Conservation (phyloP, 1,140 invertebrate genomes). For the Hyles vespertilio region DNA sequence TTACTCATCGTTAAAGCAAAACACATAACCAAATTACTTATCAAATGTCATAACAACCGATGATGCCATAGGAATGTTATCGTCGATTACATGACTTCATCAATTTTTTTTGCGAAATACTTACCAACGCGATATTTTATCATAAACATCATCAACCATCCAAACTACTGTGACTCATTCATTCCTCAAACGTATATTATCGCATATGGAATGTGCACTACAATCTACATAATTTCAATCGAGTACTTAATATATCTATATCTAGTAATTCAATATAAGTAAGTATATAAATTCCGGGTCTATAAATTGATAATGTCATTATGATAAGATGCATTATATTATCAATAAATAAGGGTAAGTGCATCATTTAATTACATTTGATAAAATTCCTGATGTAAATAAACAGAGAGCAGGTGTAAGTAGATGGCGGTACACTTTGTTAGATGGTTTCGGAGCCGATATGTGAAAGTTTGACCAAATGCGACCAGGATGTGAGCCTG, state of each 20-base stretch:
- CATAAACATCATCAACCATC: constrained; percentile 23
- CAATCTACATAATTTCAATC: constrained; percentile 24
- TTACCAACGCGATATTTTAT: constrained; percentile 17
- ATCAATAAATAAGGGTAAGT: constrained; percentile 13
- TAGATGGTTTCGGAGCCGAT: constrained; percentile 1
- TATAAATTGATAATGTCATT: constrained; percentile 12
- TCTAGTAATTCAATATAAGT: constrained; percentile 5
- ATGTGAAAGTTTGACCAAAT: constrained; percentile 57
- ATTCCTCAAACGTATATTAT: constrained; percentile 27
- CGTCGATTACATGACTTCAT: constrained; percentile 41
- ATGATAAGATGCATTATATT: constrained; percentile 13
- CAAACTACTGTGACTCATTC: constrained; percentile 27
- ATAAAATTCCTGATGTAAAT: constrained; percentile 6
- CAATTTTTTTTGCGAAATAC: constrained; percentile 37
- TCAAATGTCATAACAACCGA: constrained; percentile 5
- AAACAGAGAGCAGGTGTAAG: background rate
- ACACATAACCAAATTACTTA: constrained; percentile 4
- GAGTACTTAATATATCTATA: no score
- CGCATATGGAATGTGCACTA: constrained; percentile 22
- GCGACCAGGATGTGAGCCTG: constrained; percentile 60
- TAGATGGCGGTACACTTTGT: background rate
- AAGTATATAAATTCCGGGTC: constrained; percentile 23
- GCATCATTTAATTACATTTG: constrained; percentile 14
- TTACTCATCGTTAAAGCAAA: no score
- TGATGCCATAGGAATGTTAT: constrained; percentile 11